Evolutionary conservation across 2,888 invertebrate genomes (phyloP).

Genomic region (Aquatica leii): DNA sequence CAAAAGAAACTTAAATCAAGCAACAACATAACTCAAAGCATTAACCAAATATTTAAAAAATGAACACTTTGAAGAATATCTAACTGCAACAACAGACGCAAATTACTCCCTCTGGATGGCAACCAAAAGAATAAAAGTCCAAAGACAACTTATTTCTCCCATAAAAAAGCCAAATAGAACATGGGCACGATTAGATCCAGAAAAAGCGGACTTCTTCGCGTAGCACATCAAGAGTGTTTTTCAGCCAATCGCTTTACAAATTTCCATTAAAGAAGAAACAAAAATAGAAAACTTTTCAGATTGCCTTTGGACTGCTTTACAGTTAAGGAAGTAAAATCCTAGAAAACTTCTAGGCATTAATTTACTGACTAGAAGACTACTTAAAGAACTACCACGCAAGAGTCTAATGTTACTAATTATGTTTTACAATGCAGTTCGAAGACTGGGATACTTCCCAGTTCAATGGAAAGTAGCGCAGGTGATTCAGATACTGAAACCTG

Average conservation of each 20-base stretch:
- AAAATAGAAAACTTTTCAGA: slow-evolving; percentile 10
- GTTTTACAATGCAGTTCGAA: slow-evolving; percentile 9
- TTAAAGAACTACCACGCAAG: slow-evolving; percentile 15
- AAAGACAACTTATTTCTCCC: slow-evolving; percentile 8
- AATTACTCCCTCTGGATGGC: background rate
- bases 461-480: slow-evolving; percentile 11
- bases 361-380: slow-evolving; percentile 14
- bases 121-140: slow-evolving; percentile 13
- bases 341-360: slow-evolving; percentile 9
- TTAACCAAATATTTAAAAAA: slow-evolving; percentile 6
- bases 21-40: slow-evolving; percentile 11
- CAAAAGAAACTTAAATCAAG: slow-evolving; percentile 33
- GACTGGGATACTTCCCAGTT: slow-evolving; percentile 8
- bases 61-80: no score
- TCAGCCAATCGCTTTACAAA: no score
- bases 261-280: slow-evolving; percentile 3
- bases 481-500: slow-evolving; percentile 9
- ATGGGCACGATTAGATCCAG: background rate
- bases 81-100: background rate
- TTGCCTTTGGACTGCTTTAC: no score
- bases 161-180: background rate
- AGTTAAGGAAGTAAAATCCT: slow-evolving; percentile 11
- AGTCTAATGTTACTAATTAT: background rate
- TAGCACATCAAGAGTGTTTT: slow-evolving; percentile 9
- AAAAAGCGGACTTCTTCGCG: background rate